Evolutionary conservation across 2,888 invertebrate genomes (phyloP), one percentile per base, ranked within the genome.

Genomic region (Magallana nippona): DNA sequence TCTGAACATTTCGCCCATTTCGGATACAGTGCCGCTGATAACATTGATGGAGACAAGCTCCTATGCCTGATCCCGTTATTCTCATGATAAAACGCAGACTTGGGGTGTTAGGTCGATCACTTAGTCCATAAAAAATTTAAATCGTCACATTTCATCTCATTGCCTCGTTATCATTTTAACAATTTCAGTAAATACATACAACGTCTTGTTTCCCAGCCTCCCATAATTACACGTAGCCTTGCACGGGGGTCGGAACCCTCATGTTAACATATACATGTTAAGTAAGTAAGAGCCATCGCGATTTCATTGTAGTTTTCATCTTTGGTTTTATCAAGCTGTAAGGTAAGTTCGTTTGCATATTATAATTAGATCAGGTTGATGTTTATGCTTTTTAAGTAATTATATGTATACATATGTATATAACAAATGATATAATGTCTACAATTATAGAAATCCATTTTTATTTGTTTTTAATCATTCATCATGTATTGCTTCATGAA

Each of bases 1-100:
- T 22, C 22, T 71, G 15, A 71, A 71, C 32, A 71, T 71, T 32
- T 71, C 71, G 71, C 71, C 71, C 71, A 22, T 71, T 27, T 71
- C 71, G 32, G 71, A 71, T 27, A 71, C 32, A 71, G 27, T 15
- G 27, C 27, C 2, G 11, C 71, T 71, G 71, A 71, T 71, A 71
- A 71, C 71, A 71, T 71, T 71, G 71, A 71, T 15, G 71, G 71
- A 13, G 71, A 71, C 27, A 19, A 22, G 32, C 71, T 71, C 44
- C 5, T 22, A 13, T 71, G 71, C 32, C 27, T 71, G 22, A 71
- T 22, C 32, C 44, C 13, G 71, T 27, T 71, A 27, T 71, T 71
- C 27, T 11, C 32, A 15, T 71, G 71, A 71, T 22, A 15, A 22
- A 15, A 22, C 27, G 27, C 71, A 71, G 71, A 71, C 44, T 32